Evolutionary conservation across 2,888 invertebrate species (phyloP), one percentile per base, ranked within the genome.

Genomic region (Troides helena): DNA sequence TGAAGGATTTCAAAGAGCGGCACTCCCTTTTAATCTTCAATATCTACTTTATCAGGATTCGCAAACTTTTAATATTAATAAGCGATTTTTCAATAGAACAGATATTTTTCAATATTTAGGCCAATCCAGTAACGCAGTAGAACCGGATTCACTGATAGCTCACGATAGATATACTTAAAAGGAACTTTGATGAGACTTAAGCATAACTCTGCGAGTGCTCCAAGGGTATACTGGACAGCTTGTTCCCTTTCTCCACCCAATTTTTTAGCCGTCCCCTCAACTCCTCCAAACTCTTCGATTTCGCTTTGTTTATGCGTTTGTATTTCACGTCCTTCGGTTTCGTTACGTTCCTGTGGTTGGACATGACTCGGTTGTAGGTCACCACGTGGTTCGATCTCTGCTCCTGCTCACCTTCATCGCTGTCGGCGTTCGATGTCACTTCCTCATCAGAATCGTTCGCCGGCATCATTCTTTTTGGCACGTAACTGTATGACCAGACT

Each of bases 321-420:
- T 97, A 97, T 88, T 97, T 97, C 50, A 97, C 97, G 84, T 98
- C 97, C 90, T 97, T 97, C 74, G 97, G 97, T 85, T 97, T 97
- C 7, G 97, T 97, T 65, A 98, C 97, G 66, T 97, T 97, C 74
- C 97, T 94, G 85, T 98, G 97, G 88, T 97, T 97, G 62, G 96
- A 97, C 97, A 97, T 97, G 70, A 97, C 97, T 75, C 97, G 92
- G 86, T 97, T 97, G 88, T 96, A 96, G 1, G 95, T 95, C 18
- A 95, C 95, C 65, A 96, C 96, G 72, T 95, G 95, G 72, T 88
- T 93, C 21, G 91, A 79, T 76, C 82, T 85, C 2, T 82, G 85
- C 63, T 89, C 89, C 1, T 83, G 87, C 30, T 89, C 92, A 14
- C 79, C 85, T 67, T 90, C 92, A 18, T 92, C 92, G 65, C 91